Evolutionary conservation across 2,113 vertebrate genomes (phyloP), one percentile per base, ranked within the genome.

Genomic region (Lophochroa leadbeateri): DNA sequence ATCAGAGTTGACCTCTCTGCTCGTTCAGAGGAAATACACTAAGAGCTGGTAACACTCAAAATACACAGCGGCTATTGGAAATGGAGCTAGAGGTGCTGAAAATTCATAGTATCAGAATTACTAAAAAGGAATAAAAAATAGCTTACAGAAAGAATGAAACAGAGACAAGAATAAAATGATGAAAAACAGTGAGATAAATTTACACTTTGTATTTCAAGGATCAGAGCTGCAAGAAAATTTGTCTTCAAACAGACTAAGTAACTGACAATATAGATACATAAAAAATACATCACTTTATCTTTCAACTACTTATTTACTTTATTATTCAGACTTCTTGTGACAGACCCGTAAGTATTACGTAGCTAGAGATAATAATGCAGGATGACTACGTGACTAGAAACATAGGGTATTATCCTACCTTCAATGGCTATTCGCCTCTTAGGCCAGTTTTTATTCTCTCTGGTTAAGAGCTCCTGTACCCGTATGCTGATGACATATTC

Each of bases 371-470:
- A 81, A 24, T 35, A 77, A 44, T 13, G 50, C 44, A 89, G 33
- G 57, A 44, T 57, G n/a, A 27, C 16, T 28, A 33, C 19, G 82
- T 35, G 68, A 21, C 5, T 19, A 27, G 74, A 60, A 77, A 55
- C 82, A 58, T 21, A 58, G 61, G 39, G 21, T 28, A 57, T 25
- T 24, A 31, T 50, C 97, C 96, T 91, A 99, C 99, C 99, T 98
- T 99, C 99, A 57, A 99, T 99, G 92, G 99, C 99, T 83, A 99
- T 99, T 93, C 99, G 98, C 76, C 99, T 98, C 78, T 99, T 99
- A 68, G 99, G 99, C 99, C 99, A 99, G 98, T 99, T 99, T 98
- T 99, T 99, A 86, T 96, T 98, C 88, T 99, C 99, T 96, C 99
- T 98, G 71, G 99, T 98, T 75, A 99, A 98, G 91, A 98, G 98